These are phyloP conservation scores for Thumatha senex DNA, from an alignment of 2,888 invertebrate species.

Conservation along the genomic window DNA sequence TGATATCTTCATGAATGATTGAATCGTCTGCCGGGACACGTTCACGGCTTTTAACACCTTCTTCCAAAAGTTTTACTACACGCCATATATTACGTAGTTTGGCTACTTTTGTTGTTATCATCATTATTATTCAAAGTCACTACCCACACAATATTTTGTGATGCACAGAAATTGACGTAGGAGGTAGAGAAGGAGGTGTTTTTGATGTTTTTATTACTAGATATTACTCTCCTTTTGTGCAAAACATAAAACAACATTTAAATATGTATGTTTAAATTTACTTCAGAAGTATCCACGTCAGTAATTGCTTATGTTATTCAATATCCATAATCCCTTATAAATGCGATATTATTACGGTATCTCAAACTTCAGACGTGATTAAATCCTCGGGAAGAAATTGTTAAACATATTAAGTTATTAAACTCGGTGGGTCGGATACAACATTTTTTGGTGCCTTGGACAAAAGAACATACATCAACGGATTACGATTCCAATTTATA, in stretches of 20 bases:
- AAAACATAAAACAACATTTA: slow-evolving; percentile 15
- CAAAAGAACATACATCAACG: slow-evolving; percentile 71
- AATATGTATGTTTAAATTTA: slow-evolving; percentile 4
- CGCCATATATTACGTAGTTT: slow-evolving; percentile 75
- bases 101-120: slow-evolving; percentile 79
- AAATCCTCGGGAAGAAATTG: slow-evolving; percentile 59
- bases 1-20: slow-evolving; percentile 80
- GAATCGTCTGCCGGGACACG: slow-evolving; percentile 79
- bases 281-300: slow-evolving; percentile 6
- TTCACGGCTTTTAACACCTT: slow-evolving; percentile 80
- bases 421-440: slow-evolving; percentile 53
- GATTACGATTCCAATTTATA: slow-evolving; percentile 77
- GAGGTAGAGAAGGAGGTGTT: slow-evolving; percentile 21
- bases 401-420: slow-evolving; percentile 73
- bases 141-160: slow-evolving; percentile 62
- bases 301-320: slow-evolving; percentile 14
- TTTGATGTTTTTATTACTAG: slow-evolving; percentile 36
- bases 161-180: slow-evolving; percentile 34
- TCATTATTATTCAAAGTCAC: slow-evolving; percentile 80
- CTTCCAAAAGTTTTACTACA: slow-evolving; percentile 78
- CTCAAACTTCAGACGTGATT: slow-evolving; percentile 43
- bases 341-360: slow-evolving; percentile 27
- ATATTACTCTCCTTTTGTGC: slow-evolving; percentile 41
- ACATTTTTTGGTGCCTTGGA: slow-evolving; percentile 51
- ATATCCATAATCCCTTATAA: slow-evolving; percentile 32